These are phyloP conservation scores for Diplosoma virens DNA, from an alignment of 23 tunicate genomes.

Conservation along the genomic window DNA sequence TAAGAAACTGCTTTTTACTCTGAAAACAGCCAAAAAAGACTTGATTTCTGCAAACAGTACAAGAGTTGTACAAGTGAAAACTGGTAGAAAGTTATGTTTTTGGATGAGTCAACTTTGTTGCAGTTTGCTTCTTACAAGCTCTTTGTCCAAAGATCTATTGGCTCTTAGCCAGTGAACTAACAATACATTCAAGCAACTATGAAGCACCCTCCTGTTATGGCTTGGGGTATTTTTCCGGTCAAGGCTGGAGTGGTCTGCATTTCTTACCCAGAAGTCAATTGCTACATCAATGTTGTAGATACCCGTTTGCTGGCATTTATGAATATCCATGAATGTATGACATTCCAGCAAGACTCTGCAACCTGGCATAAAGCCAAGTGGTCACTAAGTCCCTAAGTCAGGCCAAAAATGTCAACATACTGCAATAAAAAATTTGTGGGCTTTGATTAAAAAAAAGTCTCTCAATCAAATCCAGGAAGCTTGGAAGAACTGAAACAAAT, in stretches of 20 bases:
- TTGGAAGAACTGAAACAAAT: conserved; percentile 31
- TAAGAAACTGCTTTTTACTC: no score
- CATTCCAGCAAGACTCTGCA: conserved; percentile 28
- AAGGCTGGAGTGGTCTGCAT: not conserved
- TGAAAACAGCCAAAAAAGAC: no score
- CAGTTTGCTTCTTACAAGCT: no score
- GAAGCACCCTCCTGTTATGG: no score
- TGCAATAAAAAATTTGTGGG: conserved; percentile 25
- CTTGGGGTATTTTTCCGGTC: no score
- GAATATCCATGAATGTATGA: conserved; percentile 26
- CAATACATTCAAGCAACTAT: no score
- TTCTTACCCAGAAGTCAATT: not conserved
- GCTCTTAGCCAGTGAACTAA: no score
- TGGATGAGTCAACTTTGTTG: no score
- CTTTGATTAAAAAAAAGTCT: conserved; percentile 26
- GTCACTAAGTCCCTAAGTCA: conserved; percentile 19
- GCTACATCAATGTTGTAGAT: not conserved
- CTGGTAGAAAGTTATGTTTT: no score
- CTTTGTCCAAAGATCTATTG: no score
- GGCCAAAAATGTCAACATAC: conserved; percentile 9
- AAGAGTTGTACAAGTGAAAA: no score
- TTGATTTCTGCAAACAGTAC: no score
- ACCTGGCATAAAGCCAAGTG: conserved; percentile 24
- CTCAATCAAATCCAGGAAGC: conserved; percentile 32
- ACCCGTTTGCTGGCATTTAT: conserved; percentile 11